Conservation (phyloP, 2,797 vertebrate genomes). For the Meda fulgida region DNA sequence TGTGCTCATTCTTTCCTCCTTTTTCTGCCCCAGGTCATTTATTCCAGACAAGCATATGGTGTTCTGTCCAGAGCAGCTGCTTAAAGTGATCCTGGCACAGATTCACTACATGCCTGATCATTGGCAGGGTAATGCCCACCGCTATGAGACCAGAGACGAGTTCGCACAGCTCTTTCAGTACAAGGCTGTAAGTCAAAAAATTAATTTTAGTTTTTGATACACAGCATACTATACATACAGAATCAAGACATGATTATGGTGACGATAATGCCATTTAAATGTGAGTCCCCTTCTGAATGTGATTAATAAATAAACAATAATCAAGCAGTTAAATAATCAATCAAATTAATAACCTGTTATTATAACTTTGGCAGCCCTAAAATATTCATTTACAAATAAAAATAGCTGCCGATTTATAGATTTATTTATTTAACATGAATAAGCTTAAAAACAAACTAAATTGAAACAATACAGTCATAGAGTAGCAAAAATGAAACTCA, state of each 20-base stretch:
- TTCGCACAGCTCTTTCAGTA: slow-evolving; percentile 99
- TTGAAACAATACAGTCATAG: background rate
- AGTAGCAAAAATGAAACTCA: background rate
- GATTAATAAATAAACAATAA: background rate
- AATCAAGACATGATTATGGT: background rate
- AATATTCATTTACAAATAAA: background rate
- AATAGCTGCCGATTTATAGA: background rate
- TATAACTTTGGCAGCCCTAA: too few species aligned
- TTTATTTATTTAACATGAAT: background rate
- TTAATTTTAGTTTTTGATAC: background rate
- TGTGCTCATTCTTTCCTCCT: background rate
- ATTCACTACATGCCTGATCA: slow-evolving; percentile 99
- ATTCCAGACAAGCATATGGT: slow-evolving; percentile 98
- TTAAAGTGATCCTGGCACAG: slow-evolving; percentile 94
- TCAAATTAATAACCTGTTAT: background rate
- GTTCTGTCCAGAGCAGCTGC: slow-evolving; percentile 96
- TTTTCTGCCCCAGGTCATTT: slow-evolving; percentile 84
- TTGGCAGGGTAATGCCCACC: slow-evolving; percentile 97
- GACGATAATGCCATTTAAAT: background rate
- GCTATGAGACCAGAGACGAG: slow-evolving; percentile 95
- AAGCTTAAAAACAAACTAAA: background rate
- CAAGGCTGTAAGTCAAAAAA: slow-evolving; percentile 97
- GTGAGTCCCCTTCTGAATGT: background rate
- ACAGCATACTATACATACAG: background rate
- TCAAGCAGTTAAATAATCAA: background rate